A percentile compares a stretch with the other conserved stretches of the same genome.
Conservation (phyloP, 23 tunicate genomes). For the Halocynthia roretzi region DNA sequence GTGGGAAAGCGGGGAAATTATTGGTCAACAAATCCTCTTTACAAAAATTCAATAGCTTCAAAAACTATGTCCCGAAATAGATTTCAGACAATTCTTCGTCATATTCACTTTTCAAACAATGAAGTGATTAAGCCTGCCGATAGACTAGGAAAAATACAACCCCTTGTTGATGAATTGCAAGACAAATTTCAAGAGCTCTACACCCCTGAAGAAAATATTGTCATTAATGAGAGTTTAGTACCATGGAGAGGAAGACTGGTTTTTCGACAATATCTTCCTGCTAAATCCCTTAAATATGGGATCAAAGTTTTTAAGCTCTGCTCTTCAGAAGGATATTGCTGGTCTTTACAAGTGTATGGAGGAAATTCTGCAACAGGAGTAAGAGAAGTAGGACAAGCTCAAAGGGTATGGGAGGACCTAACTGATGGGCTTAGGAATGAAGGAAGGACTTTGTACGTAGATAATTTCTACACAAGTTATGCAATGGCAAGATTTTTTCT, state of each 20-base stretch:
- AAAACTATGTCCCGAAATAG: slow-evolving; percentile 20
- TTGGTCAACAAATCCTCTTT: slow-evolving; percentile 22
- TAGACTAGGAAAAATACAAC: slow-evolving; percentile 17
- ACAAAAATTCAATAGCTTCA: slow-evolving; percentile 5
- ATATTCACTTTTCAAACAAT: slow-evolving; percentile 25
- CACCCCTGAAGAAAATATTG: slow-evolving; percentile 23
- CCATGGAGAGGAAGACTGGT: slow-evolving; percentile 31
- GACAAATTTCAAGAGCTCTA: slow-evolving; percentile 19
- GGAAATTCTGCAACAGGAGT: slow-evolving; percentile 27
- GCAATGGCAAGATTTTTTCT: slow-evolving; percentile 13
- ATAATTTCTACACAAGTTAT: slow-evolving; percentile 30
- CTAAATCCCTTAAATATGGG: slow-evolving; percentile 25
- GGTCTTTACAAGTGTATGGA: slow-evolving; percentile 13
- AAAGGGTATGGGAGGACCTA: slow-evolving; percentile 23
- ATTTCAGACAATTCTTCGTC: slow-evolving; percentile 21
- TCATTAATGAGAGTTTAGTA: slow-evolving; percentile 28
- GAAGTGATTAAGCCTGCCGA: slow-evolving; percentile 1
- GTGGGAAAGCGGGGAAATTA: slow-evolving; percentile 12
- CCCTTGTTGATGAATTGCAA: slow-evolving; percentile 19
- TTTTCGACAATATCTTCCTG: slow-evolving; percentile 27
- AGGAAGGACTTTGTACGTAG: slow-evolving; percentile 29
- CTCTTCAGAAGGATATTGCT: slow-evolving; percentile 14
- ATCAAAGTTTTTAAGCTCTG: slow-evolving; percentile 29
- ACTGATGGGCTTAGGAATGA: slow-evolving; percentile 13
- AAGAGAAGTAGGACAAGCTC: slow-evolving; percentile 26